Conservation (phyloP, 2,797 vertebrate species). For the Meda fulgida region DNA sequence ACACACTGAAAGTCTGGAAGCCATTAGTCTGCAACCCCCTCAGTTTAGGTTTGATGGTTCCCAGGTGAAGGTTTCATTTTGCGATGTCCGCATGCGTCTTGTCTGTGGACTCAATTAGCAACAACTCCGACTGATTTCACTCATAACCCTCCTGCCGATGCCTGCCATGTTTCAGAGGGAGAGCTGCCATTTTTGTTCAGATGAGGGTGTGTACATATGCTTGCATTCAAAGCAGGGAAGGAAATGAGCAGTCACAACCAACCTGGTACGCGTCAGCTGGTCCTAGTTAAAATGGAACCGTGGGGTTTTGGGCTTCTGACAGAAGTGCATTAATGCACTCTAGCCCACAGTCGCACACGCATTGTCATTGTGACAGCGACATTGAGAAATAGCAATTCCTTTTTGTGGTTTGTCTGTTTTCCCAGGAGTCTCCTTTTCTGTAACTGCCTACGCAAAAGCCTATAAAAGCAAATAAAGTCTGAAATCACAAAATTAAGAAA, state of each 20-base stretch:
- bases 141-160: conserved; percentile 75
- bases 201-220: not conserved
- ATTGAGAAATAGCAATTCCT: conserved; percentile 69
- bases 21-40: conserved; percentile 92
- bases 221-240: conserved; percentile 78
- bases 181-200: conserved; percentile 19
- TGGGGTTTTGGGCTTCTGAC: conserved; percentile 37
- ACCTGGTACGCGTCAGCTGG: conserved; percentile 84
- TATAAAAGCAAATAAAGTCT: conserved; percentile 39
- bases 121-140: conserved; percentile 95
- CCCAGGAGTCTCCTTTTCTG: conserved; percentile 68
- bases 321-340: conserved; percentile 18
- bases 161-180: conserved; percentile 39
- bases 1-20: conserved; percentile 85
- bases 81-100: conserved; percentile 45
- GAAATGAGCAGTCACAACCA: conserved; percentile 91
- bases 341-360: conserved; percentile 1
- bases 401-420: conserved; percentile 69
- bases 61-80: conserved; percentile 85
- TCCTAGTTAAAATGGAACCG: conserved; percentile 36
- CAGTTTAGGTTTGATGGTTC: conserved; percentile 90
- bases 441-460: conserved; percentile 66
- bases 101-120: conserved; percentile 88
- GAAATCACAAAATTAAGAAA: conserved; percentile 28
- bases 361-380: conserved; percentile 44